A percentile compares a stretch with the other conserved stretches of the same genome.
Evolutionary conservation across 1,140 invertebrate genomes (phyloP).

Genomic region (Diorhabda sublineata): DNA sequence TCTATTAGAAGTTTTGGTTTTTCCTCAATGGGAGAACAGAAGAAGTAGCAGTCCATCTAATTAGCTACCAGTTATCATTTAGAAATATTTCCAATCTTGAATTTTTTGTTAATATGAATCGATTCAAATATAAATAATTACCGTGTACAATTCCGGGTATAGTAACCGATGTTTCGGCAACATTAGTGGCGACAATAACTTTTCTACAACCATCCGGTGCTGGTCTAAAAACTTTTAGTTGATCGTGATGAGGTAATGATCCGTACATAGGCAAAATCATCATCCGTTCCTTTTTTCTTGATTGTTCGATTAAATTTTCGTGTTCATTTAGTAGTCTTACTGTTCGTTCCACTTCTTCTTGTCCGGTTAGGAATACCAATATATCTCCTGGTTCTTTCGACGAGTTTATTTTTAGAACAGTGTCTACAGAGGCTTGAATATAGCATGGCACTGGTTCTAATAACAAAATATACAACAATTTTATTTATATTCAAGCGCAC

Average conservation of each 20-base stretch:
- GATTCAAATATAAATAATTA: conserved; percentile 37
- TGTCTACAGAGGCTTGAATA: conserved; percentile 80
- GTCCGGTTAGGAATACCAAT: conserved; percentile 90
- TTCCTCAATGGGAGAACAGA: not conserved
- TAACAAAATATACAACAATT: conserved; percentile 26
- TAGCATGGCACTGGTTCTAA: conserved; percentile 87
- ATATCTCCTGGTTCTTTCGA: conserved; percentile 82
- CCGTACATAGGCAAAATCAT: conserved; percentile 90
- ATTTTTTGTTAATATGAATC: too few species aligned
- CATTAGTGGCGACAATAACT: conserved; percentile 93
- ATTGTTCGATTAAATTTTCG: conserved; percentile 48
- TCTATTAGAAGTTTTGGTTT: too few species aligned
- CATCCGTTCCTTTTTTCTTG: conserved; percentile 56
- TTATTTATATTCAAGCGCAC: too few species aligned
- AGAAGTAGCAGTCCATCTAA: conserved; percentile 3
- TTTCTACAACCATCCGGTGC: conserved; percentile 75
- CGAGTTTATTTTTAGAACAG: conserved; percentile 84
- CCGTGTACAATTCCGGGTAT: conserved; percentile 85
- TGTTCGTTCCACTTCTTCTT: conserved; percentile 83
- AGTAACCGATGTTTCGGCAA: conserved; percentile 92
- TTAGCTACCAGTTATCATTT: not conserved
- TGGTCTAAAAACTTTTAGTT: conserved; percentile 84
- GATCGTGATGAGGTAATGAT: conserved; percentile 75
- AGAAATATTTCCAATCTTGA: too few species aligned
- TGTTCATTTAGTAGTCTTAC: conserved; percentile 65